These are phyloP conservation scores for Nasonia giraulti DNA, from an alignment of 1,140 invertebrate genomes.

Conservation along the genomic window DNA sequence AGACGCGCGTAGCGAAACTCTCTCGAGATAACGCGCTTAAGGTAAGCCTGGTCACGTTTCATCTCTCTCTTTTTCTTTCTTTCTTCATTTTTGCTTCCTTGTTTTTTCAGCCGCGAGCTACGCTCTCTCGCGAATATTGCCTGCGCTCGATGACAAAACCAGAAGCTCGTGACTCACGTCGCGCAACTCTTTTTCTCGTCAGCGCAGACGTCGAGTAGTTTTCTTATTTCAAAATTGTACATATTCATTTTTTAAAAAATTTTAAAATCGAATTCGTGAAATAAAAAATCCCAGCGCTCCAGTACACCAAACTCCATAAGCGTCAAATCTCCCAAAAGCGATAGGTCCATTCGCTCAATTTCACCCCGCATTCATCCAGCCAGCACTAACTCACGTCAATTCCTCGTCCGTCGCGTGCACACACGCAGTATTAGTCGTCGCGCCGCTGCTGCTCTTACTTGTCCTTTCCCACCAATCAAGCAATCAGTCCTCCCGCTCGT, in stretches of 20 bases:
- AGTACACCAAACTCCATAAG: neutral
- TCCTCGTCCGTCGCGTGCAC: neutral
- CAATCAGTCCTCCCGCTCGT: constrained; percentile 25
- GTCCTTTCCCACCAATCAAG: constrained; percentile 21
- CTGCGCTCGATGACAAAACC: constrained; percentile 15
- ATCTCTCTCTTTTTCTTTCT: neutral
- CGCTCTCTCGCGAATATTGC: neutral
- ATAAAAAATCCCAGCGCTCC: neutral
- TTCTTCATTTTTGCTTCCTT: neutral
- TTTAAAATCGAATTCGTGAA: neutral
- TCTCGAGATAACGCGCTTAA: constrained; percentile 30
- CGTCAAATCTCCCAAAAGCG: too few relatives aligned
- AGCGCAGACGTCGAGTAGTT: too few relatives aligned
- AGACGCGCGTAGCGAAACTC: neutral
- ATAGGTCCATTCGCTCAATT: too few relatives aligned
- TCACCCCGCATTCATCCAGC: neutral
- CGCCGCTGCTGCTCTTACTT: neutral
- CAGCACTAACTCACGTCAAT: neutral
- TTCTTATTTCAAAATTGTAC: too few relatives aligned
- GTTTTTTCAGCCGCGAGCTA: neutral
- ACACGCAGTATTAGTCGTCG: neutral
- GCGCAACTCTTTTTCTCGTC: neutral
- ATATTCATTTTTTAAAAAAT: neutral
- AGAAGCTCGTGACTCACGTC: constrained; percentile 32
- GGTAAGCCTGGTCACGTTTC: constrained; percentile 6